phyloP scores from a whole-genome alignment of 2,797 vertebrate genomes.

The Sebastes itinus region DNA sequence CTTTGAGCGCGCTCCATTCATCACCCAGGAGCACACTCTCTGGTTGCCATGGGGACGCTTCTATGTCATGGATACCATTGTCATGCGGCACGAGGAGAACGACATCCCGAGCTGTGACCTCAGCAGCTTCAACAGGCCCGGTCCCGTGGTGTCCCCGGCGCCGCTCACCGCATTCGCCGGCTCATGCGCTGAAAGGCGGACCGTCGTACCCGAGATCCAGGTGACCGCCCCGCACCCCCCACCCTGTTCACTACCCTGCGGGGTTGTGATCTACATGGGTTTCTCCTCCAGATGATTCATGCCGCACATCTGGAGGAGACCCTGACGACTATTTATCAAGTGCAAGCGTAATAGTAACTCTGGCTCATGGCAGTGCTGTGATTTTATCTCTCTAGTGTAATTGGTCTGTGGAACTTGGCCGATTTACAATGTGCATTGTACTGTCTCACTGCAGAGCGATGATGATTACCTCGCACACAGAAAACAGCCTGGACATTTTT shows the following conservation, averaged over 20 bases:
- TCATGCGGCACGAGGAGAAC: constrained; percentile 98
- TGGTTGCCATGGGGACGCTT: constrained; percentile 99
- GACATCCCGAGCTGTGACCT: constrained; percentile 99
- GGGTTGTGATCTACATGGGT: constrained; percentile 43
- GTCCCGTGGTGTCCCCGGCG: constrained; percentile 91
- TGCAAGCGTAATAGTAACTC: constrained; percentile 59
- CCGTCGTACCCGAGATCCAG: constrained; percentile 97
- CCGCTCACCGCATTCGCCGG: constrained; percentile 93
- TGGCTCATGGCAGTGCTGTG: constrained; percentile 62
- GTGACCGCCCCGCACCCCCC: constrained; percentile 69
- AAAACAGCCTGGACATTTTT: constrained; percentile 43
- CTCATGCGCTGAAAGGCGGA: constrained; percentile 90
- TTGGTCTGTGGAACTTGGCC: constrained; percentile 66
- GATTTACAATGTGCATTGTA: constrained; percentile 61
- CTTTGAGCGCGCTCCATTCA: constrained; percentile 97
- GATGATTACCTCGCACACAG: constrained; percentile 64
- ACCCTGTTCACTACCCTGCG: not conserved
- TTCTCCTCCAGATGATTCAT: constrained; percentile 59
- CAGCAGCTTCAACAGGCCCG: constrained; percentile 93
- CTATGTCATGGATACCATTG: constrained; percentile 98
- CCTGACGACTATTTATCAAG: constrained; percentile 63
- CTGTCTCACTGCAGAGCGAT: constrained; percentile 55
- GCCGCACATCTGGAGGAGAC: constrained; percentile 36
- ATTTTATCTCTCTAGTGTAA: constrained; percentile 77
- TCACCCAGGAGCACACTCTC: constrained; percentile 96